These are phyloP conservation scores for Oryzias melastigma DNA, from an alignment of 2,113 vertebrate genomes.

Conservation along the genomic window DNA sequence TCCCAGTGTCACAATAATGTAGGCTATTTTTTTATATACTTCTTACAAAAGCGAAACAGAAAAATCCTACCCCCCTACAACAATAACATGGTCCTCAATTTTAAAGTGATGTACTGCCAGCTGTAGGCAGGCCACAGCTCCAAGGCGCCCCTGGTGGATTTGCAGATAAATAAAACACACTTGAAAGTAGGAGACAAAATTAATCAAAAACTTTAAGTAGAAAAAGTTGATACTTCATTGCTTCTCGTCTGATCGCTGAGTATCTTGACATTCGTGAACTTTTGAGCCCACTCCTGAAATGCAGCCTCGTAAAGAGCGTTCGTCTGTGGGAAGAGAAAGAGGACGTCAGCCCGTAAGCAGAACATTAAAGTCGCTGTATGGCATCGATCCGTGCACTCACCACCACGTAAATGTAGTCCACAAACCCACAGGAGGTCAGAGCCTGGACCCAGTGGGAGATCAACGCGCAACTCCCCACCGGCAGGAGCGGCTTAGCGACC, in stretches of 20 bases:
- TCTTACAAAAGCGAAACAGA: neutral
- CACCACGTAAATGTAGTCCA: slow-evolving; percentile 73
- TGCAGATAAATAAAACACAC: neutral
- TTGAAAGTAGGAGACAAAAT: neutral
- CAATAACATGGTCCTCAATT: slow-evolving; percentile 74
- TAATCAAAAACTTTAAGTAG: no score
- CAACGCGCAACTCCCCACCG: slow-evolving; percentile 66
- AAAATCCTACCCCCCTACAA: slow-evolving; percentile 77
- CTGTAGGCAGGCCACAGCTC: slow-evolving; percentile 79
- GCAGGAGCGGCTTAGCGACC: slow-evolving; percentile 77
- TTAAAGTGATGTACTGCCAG: slow-evolving; percentile 74
- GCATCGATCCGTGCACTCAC: slow-evolving; percentile 55
- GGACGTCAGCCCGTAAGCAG: no score
- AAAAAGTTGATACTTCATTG: slow-evolving; percentile 69
- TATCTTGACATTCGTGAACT: slow-evolving; percentile 70
- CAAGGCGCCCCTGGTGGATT: slow-evolving; percentile 71
- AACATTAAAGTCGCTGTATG: no score
- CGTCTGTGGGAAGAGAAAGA: slow-evolving; percentile 62
- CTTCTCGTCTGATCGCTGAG: slow-evolving; percentile 75
- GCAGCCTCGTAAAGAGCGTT: slow-evolving; percentile 71
- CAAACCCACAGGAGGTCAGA: slow-evolving; percentile 43
- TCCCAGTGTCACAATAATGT: neutral
- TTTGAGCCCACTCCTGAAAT: slow-evolving; percentile 77
- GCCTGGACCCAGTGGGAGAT: slow-evolving; percentile 77
- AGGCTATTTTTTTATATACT: neutral